These are phyloP conservation scores for Vicugna pacos DNA, from an alignment of 2,113 vertebrate species.

Conservation along the genomic window DNA sequence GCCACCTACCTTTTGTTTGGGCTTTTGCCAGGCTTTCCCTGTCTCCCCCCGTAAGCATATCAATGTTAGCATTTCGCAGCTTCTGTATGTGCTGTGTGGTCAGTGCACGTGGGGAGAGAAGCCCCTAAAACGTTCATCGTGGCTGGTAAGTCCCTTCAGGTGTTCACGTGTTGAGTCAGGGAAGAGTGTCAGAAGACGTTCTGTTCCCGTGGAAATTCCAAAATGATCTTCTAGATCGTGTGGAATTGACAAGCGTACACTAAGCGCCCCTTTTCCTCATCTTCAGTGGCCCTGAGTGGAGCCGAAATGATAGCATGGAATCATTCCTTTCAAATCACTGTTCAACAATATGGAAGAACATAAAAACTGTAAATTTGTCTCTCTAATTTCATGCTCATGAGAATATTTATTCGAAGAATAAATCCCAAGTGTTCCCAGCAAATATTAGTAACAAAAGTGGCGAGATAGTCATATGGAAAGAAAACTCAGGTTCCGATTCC, in stretches of 20 bases:
- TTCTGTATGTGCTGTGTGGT: accelerated
- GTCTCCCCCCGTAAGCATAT: not conserved
- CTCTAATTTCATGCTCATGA: not conserved
- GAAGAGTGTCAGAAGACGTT: not conserved
- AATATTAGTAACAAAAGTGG: not conserved
- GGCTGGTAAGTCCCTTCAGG: not conserved
- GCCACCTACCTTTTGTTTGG: not conserved
- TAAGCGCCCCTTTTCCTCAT: not conserved
- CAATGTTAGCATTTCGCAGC: not conserved
- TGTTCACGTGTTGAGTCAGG: not conserved
- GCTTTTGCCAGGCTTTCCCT: not conserved
- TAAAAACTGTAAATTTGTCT: not conserved
- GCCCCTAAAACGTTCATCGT: accelerated
- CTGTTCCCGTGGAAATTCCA: not conserved
- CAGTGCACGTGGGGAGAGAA: not conserved
- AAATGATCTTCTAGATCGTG: not conserved
- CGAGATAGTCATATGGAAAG: not conserved
- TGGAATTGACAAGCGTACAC: not conserved
- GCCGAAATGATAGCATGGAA: not conserved
- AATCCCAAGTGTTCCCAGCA: not conserved
- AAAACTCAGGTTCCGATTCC: not conserved
- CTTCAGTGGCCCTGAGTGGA: not conserved
- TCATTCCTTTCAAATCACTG: not conserved
- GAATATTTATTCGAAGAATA: not conserved
- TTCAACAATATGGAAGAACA: not conserved